Base-by-base conservation (phyloP, 2,888 invertebrate species). In the Craniophora ligustri region DNA sequence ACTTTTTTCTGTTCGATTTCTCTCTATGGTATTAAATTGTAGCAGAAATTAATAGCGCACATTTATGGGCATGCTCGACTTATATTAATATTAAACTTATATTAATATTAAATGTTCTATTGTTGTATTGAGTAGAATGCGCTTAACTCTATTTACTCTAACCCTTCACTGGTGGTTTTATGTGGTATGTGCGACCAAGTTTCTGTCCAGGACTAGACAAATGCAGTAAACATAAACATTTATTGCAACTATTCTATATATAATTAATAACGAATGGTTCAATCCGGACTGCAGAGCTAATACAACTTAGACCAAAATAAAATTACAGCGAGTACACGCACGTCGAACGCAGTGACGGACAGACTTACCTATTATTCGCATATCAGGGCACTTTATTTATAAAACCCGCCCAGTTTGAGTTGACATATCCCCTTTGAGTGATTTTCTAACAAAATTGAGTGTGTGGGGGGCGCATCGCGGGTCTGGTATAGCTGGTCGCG, bases 311-410 rank as follows among this genome's bases (percentile, higher is more conserved):
- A 79, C 80, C 47, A 74, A 82, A 83, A 84, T 84, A 84, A 84
- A 85, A 82, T 80, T 78, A 56, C 58, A 58, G 71, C 67, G 54
- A 58, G 49, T 69, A 68, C 56, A 79, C 76, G 76, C 79, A 75
- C 75, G 75, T 76, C 75, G 78, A 75, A 79, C 77, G 74, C 76
- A 78, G 78, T 79, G 86, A 84, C 81, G 69, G 81, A 80, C 82
- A 78, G 82, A 86, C 85, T 90, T 90, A 86, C 87, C 89, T 89
- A 90, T 91, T 89, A 92, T 91, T 91, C 87, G 87, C 88, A 89
- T 89, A 90, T 89, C 90, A 87, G 85, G 80, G 84, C 85, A 86
- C 87, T 91, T 91, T 92, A 92, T 90, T 89, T 90, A 90, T 92
- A 90, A 87, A 87, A 74, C 76, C 41, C 76, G 79, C 49, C 91